phyloP scores from a whole-genome alignment of 1,140 invertebrate species.

The Potamilus streckersoni region DNA sequence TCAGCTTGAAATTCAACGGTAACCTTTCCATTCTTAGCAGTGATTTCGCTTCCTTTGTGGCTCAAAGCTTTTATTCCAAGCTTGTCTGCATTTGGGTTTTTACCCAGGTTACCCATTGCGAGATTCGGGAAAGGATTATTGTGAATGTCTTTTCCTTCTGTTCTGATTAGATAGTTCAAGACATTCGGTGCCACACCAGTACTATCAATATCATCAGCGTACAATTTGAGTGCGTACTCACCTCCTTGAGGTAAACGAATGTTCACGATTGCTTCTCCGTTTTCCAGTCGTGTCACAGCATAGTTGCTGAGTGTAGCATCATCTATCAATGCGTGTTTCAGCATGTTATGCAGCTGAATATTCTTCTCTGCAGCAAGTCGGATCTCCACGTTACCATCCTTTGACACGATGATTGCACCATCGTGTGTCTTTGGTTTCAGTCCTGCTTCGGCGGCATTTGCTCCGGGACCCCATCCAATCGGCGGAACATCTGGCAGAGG shows the following conservation, averaged over 20 bases:
- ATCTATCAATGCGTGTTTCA: conserved; percentile 57
- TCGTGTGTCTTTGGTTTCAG: conserved; percentile 57
- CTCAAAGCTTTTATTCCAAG: conserved; percentile 53
- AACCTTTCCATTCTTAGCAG: conserved; percentile 44
- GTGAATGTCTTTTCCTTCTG: conserved; percentile 32
- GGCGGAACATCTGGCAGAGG: conserved; percentile 59
- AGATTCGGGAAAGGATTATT: conserved; percentile 58
- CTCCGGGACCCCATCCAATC: conserved; percentile 62
- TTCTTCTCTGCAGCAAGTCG: conserved; percentile 51
- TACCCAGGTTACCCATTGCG: conserved; percentile 51
- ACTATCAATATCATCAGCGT: conserved; percentile 50
- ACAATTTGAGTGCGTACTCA: conserved; percentile 62
- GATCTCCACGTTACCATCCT: conserved; percentile 59
- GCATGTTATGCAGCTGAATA: conserved; percentile 50
- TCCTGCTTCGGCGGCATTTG: conserved; percentile 51
- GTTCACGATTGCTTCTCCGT: conserved; percentile 54
- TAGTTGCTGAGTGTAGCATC: conserved; percentile 60
- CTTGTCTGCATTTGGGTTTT: conserved; percentile 39
- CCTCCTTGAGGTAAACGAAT: conserved; percentile 59
- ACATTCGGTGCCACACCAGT: conserved; percentile 59
- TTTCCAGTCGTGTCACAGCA: conserved; percentile 50
- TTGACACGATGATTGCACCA: conserved; percentile 52
- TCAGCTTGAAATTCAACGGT: conserved; percentile 46
- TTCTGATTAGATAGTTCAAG: conserved; percentile 61
- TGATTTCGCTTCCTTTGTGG: conserved; percentile 42